phyloP scores from a whole-genome alignment of 2,113 vertebrate species.

The Cyphomyrus plagiostoma region DNA sequence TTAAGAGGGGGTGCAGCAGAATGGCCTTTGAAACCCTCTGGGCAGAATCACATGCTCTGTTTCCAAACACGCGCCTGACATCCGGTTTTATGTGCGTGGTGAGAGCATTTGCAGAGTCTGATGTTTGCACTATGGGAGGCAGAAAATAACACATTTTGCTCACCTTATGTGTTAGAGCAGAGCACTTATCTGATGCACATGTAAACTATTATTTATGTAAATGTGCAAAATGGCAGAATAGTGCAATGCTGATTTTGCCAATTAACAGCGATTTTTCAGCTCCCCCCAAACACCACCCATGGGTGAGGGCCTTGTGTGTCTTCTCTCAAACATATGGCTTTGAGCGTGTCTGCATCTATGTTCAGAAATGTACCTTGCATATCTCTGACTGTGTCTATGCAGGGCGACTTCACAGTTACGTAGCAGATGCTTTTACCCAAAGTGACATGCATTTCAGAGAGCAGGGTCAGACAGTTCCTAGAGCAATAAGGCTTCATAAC shows the following conservation, averaged over 20 bases:
- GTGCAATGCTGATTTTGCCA: background rate
- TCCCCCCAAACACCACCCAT: background rate
- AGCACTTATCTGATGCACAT: background rate
- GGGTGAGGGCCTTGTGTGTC: background rate
- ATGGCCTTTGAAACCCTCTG: background rate
- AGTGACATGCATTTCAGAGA: background rate
- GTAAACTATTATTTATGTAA: background rate
- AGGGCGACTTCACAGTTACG: background rate
- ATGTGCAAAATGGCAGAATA: background rate
- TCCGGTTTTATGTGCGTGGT: background rate
- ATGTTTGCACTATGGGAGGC: background rate
- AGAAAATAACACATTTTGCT: background rate
- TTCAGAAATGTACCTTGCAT: background rate
- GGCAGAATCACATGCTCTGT: background rate
- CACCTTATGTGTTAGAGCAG: background rate
- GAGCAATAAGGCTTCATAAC: background rate
- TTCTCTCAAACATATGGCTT: background rate
- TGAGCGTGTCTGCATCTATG: background rate
- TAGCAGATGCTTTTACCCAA: background rate
- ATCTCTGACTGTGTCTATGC: background rate
- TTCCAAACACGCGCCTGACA: background rate
- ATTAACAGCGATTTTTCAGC: background rate
- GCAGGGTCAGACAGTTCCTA: background rate
- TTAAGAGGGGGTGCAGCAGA: background rate
- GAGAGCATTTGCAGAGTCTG: background rate